Evolutionary conservation across 2,797 vertebrate genomes (phyloP), one percentile per base, ranked within the genome.

Genomic region (Erpetoichthys calabaricus): DNA sequence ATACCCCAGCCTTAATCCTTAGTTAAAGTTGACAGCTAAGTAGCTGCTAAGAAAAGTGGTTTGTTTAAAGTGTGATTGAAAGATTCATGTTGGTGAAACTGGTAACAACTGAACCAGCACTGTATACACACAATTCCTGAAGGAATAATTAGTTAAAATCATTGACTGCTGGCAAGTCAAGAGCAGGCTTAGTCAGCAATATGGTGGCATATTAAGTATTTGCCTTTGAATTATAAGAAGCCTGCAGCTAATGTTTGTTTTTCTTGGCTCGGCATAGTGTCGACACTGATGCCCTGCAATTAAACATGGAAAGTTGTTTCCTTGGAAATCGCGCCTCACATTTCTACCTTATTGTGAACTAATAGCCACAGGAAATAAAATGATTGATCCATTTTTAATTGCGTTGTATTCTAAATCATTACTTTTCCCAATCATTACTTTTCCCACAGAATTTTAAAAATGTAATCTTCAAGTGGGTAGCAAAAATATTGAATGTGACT

Each of bases 191-290:
- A 53, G 64, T 62, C 61, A 68, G 67, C 63, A 55, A 55, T 57
- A 62, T 59, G 55, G 57, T 58, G 45, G 42, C 45, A 52, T 57
- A 51, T 60, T 55, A 56, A 61, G 46, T 51, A 7, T 50, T 60
- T 61, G 47, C 54, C 49, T 66, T 46, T 64, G 62, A 62, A 58
- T 67, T 49, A 57, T 25, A 56, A 61, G 55, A 53, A 71, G 69
- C 68, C 68, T 73, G 64, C 65, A 72, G 73, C 69, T 64, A 73
- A 60, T 61, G 51, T 62, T 44, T 46, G 73, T 66, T 58, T 25
- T 61, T 53, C 67, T 65, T 67, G 60, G 68, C 68, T 54, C 9
- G 9, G 8, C 44, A 25, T 51, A 9, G 50, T 51, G 74, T 68
- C 70, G 44, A 64, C 67, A 57, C 58, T 56, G 62, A 61, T 62